phyloP scores from a whole-genome alignment of 2,888 invertebrate genomes.

The Pimpla rufipes region DNA sequence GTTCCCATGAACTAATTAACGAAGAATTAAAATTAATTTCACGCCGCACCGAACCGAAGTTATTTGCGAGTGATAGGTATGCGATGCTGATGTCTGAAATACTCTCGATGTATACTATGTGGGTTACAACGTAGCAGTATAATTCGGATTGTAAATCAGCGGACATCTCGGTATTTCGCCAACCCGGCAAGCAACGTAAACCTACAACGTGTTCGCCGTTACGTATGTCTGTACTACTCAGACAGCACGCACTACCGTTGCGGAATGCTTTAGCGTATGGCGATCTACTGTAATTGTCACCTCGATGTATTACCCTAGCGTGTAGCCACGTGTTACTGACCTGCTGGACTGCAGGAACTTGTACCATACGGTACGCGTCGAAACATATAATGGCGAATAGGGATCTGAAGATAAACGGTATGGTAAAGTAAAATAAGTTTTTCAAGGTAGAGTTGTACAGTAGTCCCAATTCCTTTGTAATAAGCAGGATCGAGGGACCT shows the following conservation, averaged over 20 bases:
- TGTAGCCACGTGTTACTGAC: conserved; percentile 4
- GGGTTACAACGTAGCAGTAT: conserved; percentile 41
- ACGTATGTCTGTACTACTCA: conserved; percentile 67
- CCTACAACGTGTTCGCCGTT: conserved; percentile 59
- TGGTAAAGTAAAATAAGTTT: background rate
- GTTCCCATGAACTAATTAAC: conserved; percentile 79
- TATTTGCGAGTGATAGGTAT: conserved; percentile 73
- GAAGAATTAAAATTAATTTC: conserved; percentile 81
- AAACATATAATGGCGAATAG: background rate
- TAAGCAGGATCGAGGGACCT: too few species aligned
- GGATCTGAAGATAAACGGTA: background rate
- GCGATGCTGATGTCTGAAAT: conserved; percentile 36
- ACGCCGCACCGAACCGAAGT: conserved; percentile 74
- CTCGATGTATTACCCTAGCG: conserved; percentile 61
- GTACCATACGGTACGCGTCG: background rate
- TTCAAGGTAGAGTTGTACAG: too few species aligned
- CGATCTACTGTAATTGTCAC: conserved; percentile 67
- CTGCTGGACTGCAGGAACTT: conserved; percentile 20
- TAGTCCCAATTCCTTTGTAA: too few species aligned
- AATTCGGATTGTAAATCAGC: conserved; percentile 72
- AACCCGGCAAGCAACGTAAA: conserved; percentile 48
- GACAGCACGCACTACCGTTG: conserved; percentile 56
- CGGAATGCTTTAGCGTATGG: conserved; percentile 41
- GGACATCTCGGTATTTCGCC: conserved; percentile 65
- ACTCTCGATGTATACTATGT: background rate